These are phyloP conservation scores for Cephus rjabovi DNA, from an alignment of 2,888 invertebrate genomes.

Conservation along the genomic window DNA sequence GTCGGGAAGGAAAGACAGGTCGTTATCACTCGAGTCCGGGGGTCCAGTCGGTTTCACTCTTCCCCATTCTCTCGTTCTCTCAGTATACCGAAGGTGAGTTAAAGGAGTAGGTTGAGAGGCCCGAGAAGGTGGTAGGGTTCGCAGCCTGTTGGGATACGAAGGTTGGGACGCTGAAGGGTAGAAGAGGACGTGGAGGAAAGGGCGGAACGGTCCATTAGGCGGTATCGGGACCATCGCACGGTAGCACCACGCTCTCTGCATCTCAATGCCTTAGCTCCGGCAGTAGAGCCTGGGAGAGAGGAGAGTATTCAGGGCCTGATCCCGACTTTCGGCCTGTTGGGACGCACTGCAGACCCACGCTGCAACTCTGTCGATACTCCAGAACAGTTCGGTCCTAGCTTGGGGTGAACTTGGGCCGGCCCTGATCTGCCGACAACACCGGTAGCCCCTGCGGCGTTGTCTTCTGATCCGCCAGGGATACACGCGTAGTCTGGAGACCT, in stretches of 20 bases:
- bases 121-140: constrained; percentile 18
- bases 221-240: constrained; percentile 67
- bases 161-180: constrained; percentile 23
- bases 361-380: neutral
- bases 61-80: neutral
- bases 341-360: neutral
- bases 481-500: constrained; percentile 2
- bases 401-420: constrained; percentile 27
- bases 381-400: neutral
- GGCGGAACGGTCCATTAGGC: constrained; percentile 66
- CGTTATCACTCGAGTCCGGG: constrained; percentile 25
- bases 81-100: constrained; percentile 13
- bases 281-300: constrained; percentile 38
- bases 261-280: constrained; percentile 58
- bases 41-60: constrained; percentile 19
- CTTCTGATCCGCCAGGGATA: constrained; percentile 46
- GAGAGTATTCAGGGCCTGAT: constrained; percentile 41
- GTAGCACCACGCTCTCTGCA: constrained; percentile 67
- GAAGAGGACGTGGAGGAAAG: constrained; percentile 29
- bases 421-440: constrained; percentile 57
- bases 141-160: constrained; percentile 24
- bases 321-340: neutral
- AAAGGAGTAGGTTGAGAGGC: constrained; percentile 16
- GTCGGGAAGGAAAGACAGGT: constrained; percentile 28
- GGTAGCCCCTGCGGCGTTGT: constrained; percentile 60